phyloP scores from a whole-genome alignment of 2,113 vertebrate genomes.

The Donacobius atricapilla region DNA sequence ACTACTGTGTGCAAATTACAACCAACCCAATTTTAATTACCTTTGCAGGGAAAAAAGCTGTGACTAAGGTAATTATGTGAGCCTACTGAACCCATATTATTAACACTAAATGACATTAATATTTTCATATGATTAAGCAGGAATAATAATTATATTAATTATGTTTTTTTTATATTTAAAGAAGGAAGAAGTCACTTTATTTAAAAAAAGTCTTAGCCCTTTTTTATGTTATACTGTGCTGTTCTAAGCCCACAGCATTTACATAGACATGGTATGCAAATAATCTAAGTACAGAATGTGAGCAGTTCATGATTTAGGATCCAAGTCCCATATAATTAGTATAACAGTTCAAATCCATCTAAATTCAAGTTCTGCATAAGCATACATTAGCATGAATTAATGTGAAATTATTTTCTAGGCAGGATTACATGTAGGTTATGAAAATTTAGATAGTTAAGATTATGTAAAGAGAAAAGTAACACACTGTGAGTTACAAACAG shows the following conservation, averaged over 20 bases:
- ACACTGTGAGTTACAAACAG: not conserved
- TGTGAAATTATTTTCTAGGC: not conserved
- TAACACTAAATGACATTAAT: not conserved
- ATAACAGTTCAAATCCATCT: slow-evolving; percentile 36
- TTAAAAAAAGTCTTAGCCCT: not conserved
- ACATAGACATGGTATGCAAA: not conserved
- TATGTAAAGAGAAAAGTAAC: not conserved
- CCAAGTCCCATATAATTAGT: slow-evolving; percentile 33
- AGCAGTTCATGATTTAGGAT: slow-evolving; percentile 29
- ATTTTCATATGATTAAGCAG: not conserved
- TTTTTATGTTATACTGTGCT: not conserved
- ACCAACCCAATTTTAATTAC: not conserved
- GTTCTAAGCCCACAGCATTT: not conserved
- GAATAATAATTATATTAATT: not conserved
- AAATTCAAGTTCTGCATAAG: slow-evolving; percentile 30
- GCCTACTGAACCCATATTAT: not conserved
- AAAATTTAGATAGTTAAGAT: not conserved
- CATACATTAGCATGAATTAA: slow-evolving; percentile 50
- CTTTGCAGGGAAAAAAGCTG: not conserved
- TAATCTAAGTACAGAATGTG: slow-evolving; percentile 8
- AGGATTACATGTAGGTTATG: not conserved
- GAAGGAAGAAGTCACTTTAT: not conserved
- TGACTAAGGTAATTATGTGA: not conserved
- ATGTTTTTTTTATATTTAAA: not conserved
- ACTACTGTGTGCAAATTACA: not conserved